These are phyloP conservation scores for Pristionchus arcanus DNA, from an alignment of 2,888 invertebrate genomes.

Conservation along the genomic window DNA sequence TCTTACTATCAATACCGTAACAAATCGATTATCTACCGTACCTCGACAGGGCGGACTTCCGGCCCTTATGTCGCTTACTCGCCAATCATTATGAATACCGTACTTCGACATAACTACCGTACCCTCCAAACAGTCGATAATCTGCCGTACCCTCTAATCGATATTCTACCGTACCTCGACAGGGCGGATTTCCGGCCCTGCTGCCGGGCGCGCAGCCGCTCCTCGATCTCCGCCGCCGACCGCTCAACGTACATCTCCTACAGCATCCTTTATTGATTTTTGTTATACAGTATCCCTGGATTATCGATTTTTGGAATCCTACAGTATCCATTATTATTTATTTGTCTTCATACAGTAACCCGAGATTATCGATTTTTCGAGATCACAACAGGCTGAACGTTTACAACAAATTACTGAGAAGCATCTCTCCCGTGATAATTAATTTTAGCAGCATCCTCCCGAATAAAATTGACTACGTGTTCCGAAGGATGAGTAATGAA, in stretches of 20 bases:
- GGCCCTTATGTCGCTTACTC: neutral
- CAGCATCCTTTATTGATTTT: neutral
- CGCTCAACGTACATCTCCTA: constrained; percentile 44
- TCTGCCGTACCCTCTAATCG: constrained; percentile 33
- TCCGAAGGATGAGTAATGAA: no score
- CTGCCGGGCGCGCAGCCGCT: neutral
- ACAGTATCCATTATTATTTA: no score
- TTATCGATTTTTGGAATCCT: no score
- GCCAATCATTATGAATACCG: neutral
- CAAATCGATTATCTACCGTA: constrained; percentile 19
- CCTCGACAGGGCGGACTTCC: constrained; percentile 23
- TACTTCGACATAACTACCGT: neutral
- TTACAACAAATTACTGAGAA: no score
- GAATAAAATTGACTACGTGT: no score
- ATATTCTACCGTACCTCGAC: constrained; percentile 43
- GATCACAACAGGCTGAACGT: no score
- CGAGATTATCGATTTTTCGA: no score
- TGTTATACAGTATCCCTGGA: neutral
- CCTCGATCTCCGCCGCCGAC: neutral
- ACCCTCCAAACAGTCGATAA: neutral
- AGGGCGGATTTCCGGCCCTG: neutral
- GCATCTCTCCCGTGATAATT: no score
- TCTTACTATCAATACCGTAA: neutral
- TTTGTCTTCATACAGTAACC: no score
- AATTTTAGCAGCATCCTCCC: no score